Base-by-base conservation (phyloP, 35 echinoderm and acorn worm species). In the Hemicentrotus pulcherrimus region DNA sequence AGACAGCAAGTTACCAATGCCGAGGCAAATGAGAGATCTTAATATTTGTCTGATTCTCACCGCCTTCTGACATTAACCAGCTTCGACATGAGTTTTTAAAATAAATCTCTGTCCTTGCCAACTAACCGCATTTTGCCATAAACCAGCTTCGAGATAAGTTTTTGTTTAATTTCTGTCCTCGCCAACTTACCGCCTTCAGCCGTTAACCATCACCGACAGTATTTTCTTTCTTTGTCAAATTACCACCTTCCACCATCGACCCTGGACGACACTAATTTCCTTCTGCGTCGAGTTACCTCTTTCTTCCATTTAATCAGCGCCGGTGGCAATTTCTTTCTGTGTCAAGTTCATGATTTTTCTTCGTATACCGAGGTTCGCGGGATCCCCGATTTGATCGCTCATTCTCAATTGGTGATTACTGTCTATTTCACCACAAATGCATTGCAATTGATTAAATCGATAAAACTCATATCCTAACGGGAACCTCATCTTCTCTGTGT, bases 391-490 rank as follows among this genome's bases (percentile, higher is more conserved):
- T 78, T 78, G 65, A 78, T 78, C 28, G 65, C 65, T n/a, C 65
- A 78, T 18, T 78, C 65, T 78, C 65, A 78, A 78, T 78, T 78
- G 65, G 32, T 90, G 88, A 90, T 90, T 90, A 90, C 88, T 33
- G 88, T 47, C 88, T 90, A 31, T 47, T 90, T 90, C 24, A 28
- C 88, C 88, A 90, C 88, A 47, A 90, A 41, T 33, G 88, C 88
- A 90, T 90, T 90, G 19, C 88, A 90, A 47, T 90, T 90, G 88
- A 90, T 90, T 90, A 90, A 90, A 90, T 90, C 88, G 88, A 90
- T 90, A 47, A 22, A 90, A 90, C 88, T 90, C 88, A 90, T 90
- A 90, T 90, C 88, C 88, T 78, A 78, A 78, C 65, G 65, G 15
- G 28, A 78, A 78, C 65, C 65, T 8, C 65, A 78, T 78, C 65